Percentiles rank a stretch among this genome's conserved stretches.
Evolutionary conservation across 2,888 invertebrate genomes (phyloP).

Genomic region (Encarsia formosa): DNA sequence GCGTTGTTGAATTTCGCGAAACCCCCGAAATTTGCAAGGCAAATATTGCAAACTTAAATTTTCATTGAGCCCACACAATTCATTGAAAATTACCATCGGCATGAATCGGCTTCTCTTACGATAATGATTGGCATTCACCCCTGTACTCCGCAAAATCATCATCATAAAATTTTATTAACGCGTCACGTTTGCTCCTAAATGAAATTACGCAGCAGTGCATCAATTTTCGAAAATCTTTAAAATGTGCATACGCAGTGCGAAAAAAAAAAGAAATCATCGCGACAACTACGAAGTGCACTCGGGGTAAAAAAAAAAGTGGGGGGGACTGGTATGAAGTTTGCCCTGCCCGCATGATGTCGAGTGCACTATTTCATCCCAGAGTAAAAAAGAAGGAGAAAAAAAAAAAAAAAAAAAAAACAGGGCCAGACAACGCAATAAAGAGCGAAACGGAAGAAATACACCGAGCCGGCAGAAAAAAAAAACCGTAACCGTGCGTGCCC

Average conservation of each 20-base stretch:
- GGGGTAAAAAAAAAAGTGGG: neutral
- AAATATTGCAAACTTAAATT: too few species aligned
- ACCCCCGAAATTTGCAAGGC: too few species aligned
- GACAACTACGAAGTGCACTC: neutral
- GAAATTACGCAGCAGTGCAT: too few species aligned
- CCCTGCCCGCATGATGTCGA: slow-evolving; percentile 4
- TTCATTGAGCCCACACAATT: too few species aligned
- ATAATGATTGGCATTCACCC: too few species aligned
- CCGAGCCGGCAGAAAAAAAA: slow-evolving; percentile 3
- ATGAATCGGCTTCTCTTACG: too few species aligned
- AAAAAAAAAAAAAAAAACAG: neutral
- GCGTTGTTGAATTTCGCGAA: too few species aligned
- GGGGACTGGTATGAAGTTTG: slow-evolving; percentile 15
- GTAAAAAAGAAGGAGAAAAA: neutral
- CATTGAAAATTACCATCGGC: too few species aligned
- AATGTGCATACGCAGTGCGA: neutral
- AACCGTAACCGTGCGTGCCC: slow-evolving; percentile 17
- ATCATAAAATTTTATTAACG: too few species aligned
- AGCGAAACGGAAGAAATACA: neutral
- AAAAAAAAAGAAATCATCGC: neutral
- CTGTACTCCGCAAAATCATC: too few species aligned
- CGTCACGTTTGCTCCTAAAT: too few species aligned
- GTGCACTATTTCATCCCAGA: slow-evolving; percentile 16
- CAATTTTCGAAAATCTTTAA: neutral
- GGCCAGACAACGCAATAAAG: slow-evolving; percentile 17